These are phyloP conservation scores for Cyphomyrus discorhynchus DNA, from an alignment of 2,113 vertebrate species.

Conservation along the genomic window DNA sequence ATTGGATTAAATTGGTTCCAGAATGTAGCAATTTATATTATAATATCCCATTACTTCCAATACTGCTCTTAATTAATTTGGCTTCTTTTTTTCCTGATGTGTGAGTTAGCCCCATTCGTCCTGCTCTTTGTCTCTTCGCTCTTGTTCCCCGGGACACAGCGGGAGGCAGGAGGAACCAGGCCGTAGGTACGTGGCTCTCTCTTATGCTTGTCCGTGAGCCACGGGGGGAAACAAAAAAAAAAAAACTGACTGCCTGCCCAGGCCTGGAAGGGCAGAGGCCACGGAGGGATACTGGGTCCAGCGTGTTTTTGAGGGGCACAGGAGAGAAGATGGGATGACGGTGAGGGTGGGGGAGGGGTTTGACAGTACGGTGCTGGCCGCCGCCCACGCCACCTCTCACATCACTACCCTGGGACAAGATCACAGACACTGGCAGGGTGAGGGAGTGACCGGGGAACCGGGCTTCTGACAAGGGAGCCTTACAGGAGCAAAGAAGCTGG, in stretches of 20 bases:
- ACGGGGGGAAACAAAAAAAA: background rate
- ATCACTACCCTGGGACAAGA: background rate
- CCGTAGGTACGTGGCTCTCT: background rate
- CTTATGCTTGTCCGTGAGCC: background rate
- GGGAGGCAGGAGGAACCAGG: background rate
- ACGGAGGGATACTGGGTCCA: background rate
- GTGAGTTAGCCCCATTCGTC: conserved; percentile 42
- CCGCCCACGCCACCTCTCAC: background rate
- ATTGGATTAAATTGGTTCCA: conserved; percentile 82
- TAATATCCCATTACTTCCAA: conserved; percentile 78
- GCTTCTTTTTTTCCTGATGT: conserved; percentile 58
- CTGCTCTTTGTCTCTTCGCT: conserved; percentile 19
- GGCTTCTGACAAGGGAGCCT: background rate
- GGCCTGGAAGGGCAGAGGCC: background rate
- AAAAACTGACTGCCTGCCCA: background rate
- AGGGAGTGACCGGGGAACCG: background rate
- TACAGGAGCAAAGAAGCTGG: background rate
- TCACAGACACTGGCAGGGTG: background rate
- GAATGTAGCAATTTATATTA: conserved; percentile 82
- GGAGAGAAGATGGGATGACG: background rate
- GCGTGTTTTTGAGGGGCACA: background rate
- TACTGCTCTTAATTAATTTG: conserved; percentile 78
- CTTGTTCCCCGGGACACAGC: background rate
- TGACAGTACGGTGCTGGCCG: background rate
- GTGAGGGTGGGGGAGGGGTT: too few relatives aligned